A percentile compares a stretch with the other conserved stretches of the same genome.
These are phyloP conservation scores for Dryobotodes eremita DNA, from an alignment of 2,888 invertebrate species.

Conservation along the genomic window DNA sequence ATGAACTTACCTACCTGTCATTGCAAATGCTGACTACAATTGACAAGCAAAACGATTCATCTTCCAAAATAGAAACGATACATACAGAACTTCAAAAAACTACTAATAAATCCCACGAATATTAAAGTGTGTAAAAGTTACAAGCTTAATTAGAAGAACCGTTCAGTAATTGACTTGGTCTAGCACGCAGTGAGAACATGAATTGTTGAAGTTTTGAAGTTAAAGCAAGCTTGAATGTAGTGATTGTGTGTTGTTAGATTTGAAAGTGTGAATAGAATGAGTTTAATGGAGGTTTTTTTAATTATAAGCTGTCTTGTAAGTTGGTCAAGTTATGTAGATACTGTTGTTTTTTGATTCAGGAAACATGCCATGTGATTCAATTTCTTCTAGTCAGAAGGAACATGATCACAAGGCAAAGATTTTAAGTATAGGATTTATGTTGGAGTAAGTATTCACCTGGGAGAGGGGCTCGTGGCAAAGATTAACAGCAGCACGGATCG, in stretches of 20 bases:
- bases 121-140: slow-evolving; percentile 46
- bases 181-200: slow-evolving; percentile 30
- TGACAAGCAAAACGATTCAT: not conserved
- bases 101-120: slow-evolving; percentile 49
- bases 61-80: not conserved
- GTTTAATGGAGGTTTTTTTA: not conserved
- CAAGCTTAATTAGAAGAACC: slow-evolving; percentile 53
- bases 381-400: not conserved
- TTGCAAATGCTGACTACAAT: not conserved
- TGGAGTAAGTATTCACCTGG: too few species aligned
- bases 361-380: not conserved
- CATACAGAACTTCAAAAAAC: not conserved
- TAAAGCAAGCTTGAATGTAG: not conserved
- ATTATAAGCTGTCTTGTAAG: not conserved
- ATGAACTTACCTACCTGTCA: not conserved
- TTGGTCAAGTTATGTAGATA: not conserved
- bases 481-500: too few species aligned
- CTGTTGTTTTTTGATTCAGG: slow-evolving; percentile 1
- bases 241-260: slow-evolving; percentile 9
- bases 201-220: slow-evolving; percentile 16
- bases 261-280: slow-evolving; percentile 8
- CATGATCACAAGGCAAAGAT: not conserved
- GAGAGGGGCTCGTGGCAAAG: too few species aligned
- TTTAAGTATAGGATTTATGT: too few species aligned
- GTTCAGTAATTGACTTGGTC: slow-evolving; percentile 34